Evolutionary conservation across 2,113 vertebrate genomes (phyloP), one percentile per base, ranked within the genome.

Genomic region (Lepus timidus): DNA sequence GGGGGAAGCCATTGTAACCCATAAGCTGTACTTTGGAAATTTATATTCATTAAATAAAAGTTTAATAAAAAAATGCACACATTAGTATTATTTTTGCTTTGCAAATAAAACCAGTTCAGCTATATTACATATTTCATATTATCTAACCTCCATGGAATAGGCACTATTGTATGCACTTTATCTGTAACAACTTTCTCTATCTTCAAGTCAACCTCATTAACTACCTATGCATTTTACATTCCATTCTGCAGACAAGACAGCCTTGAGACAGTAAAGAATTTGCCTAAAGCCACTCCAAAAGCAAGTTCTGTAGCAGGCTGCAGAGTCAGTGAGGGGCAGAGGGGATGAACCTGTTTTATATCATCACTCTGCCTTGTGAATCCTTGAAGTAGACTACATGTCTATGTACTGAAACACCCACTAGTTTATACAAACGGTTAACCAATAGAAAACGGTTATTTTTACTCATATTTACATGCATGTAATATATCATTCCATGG

Each of bases 191-290:
- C 0, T 71, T 85, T 49, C 20, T 89, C 84, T 75, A 75, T 70
- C 20, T 23, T 91, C 29, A 55, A 23, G 23, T 78, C 4, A 82
- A 74, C 1, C 4, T 1, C 5, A 51, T 44, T 9, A 84, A 8
- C 12, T 55, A 79, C 9, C 2, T 79, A 10, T 58, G 19, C 0
- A 73, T 71, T 36, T n/a, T 44, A 78, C 12, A 86, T 67, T 79
- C 83, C 74, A 73, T 76, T 95, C 86, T 74, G 23, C 62, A 89
- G 91, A 93, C 96, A 76, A 95, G 78, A 55, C 79, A 75, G 73
- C 65, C 17, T 16, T 84, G 83, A 90, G 23, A 4, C 6, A 62
- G 22, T 19, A 19, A 55, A 79, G 5, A 55, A 85, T 33, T 67
- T 71, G 7, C 13, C 13, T 27, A 55, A 31, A 17, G 25, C 67